Evolutionary conservation across 1,140 invertebrate species (phyloP), one percentile per base, ranked within the genome.

Genomic region (Diploscapter pachys): DNA sequence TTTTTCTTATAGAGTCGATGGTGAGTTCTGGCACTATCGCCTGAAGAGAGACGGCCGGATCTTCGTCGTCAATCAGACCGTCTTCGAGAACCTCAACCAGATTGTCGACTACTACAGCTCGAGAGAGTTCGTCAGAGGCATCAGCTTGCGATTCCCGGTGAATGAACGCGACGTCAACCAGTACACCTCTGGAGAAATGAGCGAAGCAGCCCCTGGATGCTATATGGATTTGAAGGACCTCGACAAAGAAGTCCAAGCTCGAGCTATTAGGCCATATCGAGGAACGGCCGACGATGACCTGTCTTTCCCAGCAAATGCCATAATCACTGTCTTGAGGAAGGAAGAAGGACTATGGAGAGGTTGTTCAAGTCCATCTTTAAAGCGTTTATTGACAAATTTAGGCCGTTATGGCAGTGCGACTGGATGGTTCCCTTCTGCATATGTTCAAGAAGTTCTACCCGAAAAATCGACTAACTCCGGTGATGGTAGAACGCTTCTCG

Each of bases 31-130:
- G 80, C 83, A 85, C 64, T 85, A 81, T 64, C 80, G 83, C 48
- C 72, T 85, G 62, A 85, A 85, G 65, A 53, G 84, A n/a, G 84
- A 85, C 54, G 83, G 83, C 4, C 68, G 83, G 13, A 84, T 85
- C 48, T 85, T 85, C 62, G 84, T 85, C 48, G 83, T 85, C 4
- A 82, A 80, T 69, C 82, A 85, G 63, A 81, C 77, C 31, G 80
- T 83, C n/a, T 85, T 85, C 70, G 83, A 85, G 63, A 85, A 80
- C 71, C 72, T 85, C 5, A 85, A 85, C 71, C 79, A 85, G 61
- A 75, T 85, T 65, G 84, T 85, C 11, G 84, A 85, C 8, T 84
- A 76, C 70, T 85, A 85, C 64, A 56, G 63, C 50, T 78, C 53
- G 3, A 71, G 72, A 71, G 81, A 84, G 59, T 85, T 85, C 59